Evolutionary conservation across 2,113 vertebrate species (phyloP).

Genomic region (Menidia beryllina): DNA sequence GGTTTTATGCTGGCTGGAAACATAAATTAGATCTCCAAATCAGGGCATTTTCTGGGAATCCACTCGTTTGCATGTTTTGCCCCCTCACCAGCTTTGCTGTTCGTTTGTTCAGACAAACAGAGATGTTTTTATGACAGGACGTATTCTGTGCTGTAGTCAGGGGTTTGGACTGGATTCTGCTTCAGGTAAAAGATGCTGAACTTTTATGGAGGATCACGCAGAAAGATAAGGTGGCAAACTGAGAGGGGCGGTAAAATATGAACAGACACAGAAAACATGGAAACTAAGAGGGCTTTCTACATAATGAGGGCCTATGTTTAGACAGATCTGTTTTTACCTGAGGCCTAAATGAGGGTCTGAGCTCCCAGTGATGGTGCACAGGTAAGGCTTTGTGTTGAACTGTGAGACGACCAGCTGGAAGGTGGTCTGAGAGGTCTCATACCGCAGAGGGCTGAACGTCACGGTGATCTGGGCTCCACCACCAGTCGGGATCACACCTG

Average conservation of each 20-base stretch:
- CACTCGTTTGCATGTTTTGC: neutral
- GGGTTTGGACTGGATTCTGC: no score
- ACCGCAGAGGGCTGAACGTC: slow-evolving; percentile 86
- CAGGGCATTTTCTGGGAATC: slow-evolving; percentile 14
- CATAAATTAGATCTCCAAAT: slow-evolving; percentile 36
- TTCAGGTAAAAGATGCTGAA: no score
- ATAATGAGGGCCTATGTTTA: neutral
- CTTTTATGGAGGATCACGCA: no score
- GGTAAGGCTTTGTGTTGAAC: slow-evolving; percentile 87
- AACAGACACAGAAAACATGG: neutral
- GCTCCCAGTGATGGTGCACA: slow-evolving; percentile 89
- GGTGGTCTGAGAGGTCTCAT: slow-evolving; percentile 87
- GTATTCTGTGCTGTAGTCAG: neutral
- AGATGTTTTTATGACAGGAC: neutral
- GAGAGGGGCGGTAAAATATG: neutral
- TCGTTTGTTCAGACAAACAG: slow-evolving; percentile 2
- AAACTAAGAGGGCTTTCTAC: no score
- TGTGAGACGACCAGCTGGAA: slow-evolving; percentile 87
- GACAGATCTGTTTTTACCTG: slow-evolving; percentile 67
- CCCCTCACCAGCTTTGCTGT: neutral
- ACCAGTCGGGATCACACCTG: slow-evolving; percentile 91
- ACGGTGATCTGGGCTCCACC: slow-evolving; percentile 82
- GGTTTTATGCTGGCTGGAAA: slow-evolving; percentile 25
- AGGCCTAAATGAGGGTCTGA: slow-evolving; percentile 79
- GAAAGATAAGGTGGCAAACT: neutral